Percentiles rank a stretch among this genome's conserved stretches.
Conservation (phyloP, 2,888 invertebrate species). For the Spatulosminthurus flaviceps region DNA sequence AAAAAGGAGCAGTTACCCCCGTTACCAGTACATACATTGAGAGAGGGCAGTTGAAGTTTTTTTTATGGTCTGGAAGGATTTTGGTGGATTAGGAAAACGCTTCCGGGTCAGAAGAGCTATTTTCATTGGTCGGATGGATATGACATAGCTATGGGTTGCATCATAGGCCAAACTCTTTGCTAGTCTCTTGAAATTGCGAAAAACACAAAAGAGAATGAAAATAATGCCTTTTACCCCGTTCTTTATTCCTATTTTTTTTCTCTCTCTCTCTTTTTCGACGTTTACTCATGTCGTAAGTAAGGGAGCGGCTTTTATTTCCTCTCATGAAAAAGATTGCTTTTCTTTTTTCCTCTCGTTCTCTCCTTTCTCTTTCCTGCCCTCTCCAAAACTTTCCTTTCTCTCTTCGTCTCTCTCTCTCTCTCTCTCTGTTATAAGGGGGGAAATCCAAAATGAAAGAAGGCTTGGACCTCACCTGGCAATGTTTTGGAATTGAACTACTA, state of each 20-base stretch:
- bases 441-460: neutral
- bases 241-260: constrained; percentile 28
- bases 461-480: too few relatives aligned
- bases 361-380: neutral
- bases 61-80: constrained; percentile 43
- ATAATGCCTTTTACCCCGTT: constrained; percentile 41
- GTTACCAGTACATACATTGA: constrained; percentile 15
- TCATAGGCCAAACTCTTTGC: constrained; percentile 33
- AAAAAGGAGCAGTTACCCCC: neutral
- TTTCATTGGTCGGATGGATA: constrained; percentile 43
- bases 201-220: constrained; percentile 45
- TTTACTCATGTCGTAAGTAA: constrained; percentile 42
- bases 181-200: constrained; percentile 41
- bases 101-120: constrained; percentile 47
- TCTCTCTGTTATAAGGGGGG: neutral
- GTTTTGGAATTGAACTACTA: too few relatives aligned
- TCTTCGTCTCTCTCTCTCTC: constrained; percentile 23
- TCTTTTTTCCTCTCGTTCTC: constrained; percentile 18
- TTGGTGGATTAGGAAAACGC: constrained; percentile 32
- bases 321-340: constrained; percentile 45
- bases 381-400: neutral
- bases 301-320: constrained; percentile 44
- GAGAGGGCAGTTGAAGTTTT: constrained; percentile 26
- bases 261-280: constrained; percentile 23
- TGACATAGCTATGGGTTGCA: constrained; percentile 46